phyloP scores from a whole-genome alignment of 2,888 invertebrate genomes.

The Eupithecia insigniata region DNA sequence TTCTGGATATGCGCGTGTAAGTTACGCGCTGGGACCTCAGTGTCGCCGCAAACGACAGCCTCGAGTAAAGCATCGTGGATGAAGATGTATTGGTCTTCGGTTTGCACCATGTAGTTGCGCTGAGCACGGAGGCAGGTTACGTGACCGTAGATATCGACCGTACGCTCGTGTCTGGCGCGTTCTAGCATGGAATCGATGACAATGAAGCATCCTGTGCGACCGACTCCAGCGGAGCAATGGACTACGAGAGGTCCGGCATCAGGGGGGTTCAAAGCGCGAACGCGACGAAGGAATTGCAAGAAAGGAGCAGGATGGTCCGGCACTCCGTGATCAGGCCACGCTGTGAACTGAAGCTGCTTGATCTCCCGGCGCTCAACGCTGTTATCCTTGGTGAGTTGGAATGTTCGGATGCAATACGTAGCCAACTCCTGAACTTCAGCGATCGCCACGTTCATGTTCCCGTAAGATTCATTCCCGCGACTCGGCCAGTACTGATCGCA shows the following conservation, averaged over 20 bases:
- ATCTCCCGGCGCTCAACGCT: conserved; percentile 95
- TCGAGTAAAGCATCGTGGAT: conserved; percentile 99
- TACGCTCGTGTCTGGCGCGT: conserved; percentile 97
- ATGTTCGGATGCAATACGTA: conserved; percentile 98
- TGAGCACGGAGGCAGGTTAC: conserved; percentile 99
- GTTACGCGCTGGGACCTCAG: conserved; percentile 97
- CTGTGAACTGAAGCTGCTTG: conserved; percentile 98
- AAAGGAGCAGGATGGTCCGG: conserved; percentile 99
- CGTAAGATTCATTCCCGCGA: conserved; percentile 97
- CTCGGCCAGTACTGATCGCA: conserved; percentile 99
- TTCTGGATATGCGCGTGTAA: conserved; percentile 98
- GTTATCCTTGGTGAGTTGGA: conserved; percentile 93
- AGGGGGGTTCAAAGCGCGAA: conserved; percentile 94
- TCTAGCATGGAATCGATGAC: conserved; percentile 99
- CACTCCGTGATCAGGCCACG: conserved; percentile 99
- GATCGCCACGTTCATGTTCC: conserved; percentile 96
- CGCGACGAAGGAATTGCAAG: conserved; percentile 97
- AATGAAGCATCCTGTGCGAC: conserved; percentile 98
- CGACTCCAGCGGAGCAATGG: conserved; percentile 97
- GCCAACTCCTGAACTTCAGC: conserved; percentile 98
- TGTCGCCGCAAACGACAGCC: conserved; percentile 97
- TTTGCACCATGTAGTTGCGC: conserved; percentile 99
- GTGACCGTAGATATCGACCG: conserved; percentile 99
- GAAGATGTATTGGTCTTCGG: conserved; percentile 99
- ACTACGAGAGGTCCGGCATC: conserved; percentile 98